These are phyloP conservation scores for Drosophila mayaguana DNA, from an alignment of 2,888 invertebrate species.

Conservation along the genomic window DNA sequence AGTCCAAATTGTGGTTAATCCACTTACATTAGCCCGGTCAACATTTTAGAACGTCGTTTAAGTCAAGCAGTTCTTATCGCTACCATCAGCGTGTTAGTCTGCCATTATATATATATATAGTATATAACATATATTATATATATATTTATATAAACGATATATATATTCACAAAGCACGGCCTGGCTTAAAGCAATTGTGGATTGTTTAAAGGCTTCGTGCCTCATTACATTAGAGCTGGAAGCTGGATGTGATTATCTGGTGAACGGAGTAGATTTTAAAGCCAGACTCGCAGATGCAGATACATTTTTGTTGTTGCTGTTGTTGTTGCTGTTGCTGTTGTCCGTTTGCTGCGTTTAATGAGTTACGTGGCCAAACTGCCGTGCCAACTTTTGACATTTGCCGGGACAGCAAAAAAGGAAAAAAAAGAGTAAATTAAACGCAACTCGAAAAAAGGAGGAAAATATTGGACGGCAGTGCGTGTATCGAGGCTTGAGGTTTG, in stretches of 20 bases:
- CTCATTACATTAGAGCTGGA: conserved; percentile 54
- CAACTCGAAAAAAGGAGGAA: conserved; percentile 30
- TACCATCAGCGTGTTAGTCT: conserved; percentile 39
- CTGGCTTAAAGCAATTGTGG: conserved; percentile 12
- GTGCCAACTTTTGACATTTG: conserved; percentile 74
- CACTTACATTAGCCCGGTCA: neutral
- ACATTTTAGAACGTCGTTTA: conserved; percentile 2
- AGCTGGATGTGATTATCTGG: conserved; percentile 58
- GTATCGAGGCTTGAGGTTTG: conserved; percentile 40
- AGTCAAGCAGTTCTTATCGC: conserved; percentile 33
- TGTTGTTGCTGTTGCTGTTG: neutral
- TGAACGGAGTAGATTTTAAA: conserved; percentile 50
- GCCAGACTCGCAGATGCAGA: conserved; percentile 38
- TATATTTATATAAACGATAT: no score
- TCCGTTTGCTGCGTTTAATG: conserved; percentile 56
- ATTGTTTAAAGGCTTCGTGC: conserved; percentile 53
- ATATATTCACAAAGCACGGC: neutral
- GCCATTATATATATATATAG: conserved; percentile 23
- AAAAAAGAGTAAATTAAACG: conserved; percentile 67
- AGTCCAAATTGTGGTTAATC: neutral
- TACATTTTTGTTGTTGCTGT: conserved; percentile 25
- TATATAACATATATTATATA: no score
- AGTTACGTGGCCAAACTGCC: conserved; percentile 60
- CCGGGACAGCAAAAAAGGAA: conserved; percentile 30
- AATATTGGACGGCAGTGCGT: conserved; percentile 54